Percentiles rank a stretch among this genome's conserved stretches.
Conservation (phyloP, 1,140 invertebrate species). For the Megathymus violae region DNA sequence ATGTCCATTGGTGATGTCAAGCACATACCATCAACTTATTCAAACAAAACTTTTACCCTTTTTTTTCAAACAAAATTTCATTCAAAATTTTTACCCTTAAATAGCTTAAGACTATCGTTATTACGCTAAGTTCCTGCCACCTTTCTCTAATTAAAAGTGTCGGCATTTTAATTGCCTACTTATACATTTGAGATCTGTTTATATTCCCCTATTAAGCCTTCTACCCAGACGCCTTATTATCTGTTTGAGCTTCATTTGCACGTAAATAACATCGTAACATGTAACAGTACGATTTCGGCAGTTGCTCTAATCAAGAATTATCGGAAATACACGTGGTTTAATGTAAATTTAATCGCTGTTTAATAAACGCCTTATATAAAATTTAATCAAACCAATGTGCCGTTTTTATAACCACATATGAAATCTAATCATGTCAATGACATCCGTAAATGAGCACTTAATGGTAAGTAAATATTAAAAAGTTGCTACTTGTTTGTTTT, state of each 20-base stretch:
- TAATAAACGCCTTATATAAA: slow-evolving; percentile 24
- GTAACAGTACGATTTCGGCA: slow-evolving; percentile 42
- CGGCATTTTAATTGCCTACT: slow-evolving; percentile 76
- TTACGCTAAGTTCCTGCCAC: slow-evolving; percentile 39
- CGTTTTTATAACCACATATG: too few species aligned
- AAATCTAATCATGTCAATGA: too few species aligned
- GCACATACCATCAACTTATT: too few species aligned
- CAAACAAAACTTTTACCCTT: too few species aligned
- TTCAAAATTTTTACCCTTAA: too few species aligned
- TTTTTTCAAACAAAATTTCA: too few species aligned
- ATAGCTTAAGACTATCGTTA: slow-evolving; percentile 17
- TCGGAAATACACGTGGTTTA: slow-evolving; percentile 16
- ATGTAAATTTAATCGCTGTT: slow-evolving; percentile 14
- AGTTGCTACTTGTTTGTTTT: too few species aligned
- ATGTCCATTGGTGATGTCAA: too few species aligned
- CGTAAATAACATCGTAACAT: slow-evolving; percentile 47
- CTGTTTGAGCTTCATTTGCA: slow-evolving; percentile 55
- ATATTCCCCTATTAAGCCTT: slow-evolving; percentile 56
- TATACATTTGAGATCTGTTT: slow-evolving; percentile 56
- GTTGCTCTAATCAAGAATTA: slow-evolving; percentile 8
- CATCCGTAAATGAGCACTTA: too few species aligned
- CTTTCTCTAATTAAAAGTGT: slow-evolving; percentile 69
- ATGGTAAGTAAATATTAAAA: too few species aligned
- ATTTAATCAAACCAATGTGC: too few species aligned
- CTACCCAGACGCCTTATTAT: slow-evolving; percentile 50